Base-by-base conservation (phyloP, 2,113 vertebrate species). In the Saiga tatarica region DNA sequence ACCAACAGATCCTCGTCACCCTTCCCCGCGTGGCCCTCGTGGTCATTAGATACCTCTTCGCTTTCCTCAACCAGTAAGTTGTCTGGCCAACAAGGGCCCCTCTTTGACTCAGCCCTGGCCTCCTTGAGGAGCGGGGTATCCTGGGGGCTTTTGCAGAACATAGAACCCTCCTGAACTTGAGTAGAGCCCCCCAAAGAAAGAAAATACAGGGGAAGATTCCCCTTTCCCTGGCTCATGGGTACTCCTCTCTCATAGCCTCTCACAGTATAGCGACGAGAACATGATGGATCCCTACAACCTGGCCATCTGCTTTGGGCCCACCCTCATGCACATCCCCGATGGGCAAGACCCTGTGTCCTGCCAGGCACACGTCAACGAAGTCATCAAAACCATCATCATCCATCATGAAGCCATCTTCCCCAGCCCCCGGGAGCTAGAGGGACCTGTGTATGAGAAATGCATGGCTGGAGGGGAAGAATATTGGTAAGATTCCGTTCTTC, bases 231-330 rank as follows among this genome's bases (percentile, higher is more conserved):
- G 96, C 89, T 53, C 76, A 55, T 82, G 93, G 94, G 13, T 91
- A 2, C 1, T 87, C 97, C 97, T 97, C 57, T 98, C 93, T 98
- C 87, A 95, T 97, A 99, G 99, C 98, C 97, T 99, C 97, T 99
- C 99, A 0, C 99, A 99, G 98, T 99, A 99, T 98, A 99, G 99
- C 0, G 99, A 99, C 87, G 99, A 99, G 98, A 99, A 99, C 99
- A 99, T 99, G 99, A 99, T 99, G 99, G 99, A 99, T 97, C 99
- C 99, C 97, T 99, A 99, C 99, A 99, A 99, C 99, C 98, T 99
- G 97, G 99, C 99, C 96, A 99, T 99, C 98, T 99, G 99, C 99
- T 99, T 99, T 10, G 99, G 99, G 88, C 99, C 99, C 97, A 99
- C 99, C 1, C 98, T 99, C 98, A 99, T 99, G 99, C 99, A 99